Evolutionary conservation across 2,888 invertebrate species (phyloP).

Genomic region (Acleris literana): DNA sequence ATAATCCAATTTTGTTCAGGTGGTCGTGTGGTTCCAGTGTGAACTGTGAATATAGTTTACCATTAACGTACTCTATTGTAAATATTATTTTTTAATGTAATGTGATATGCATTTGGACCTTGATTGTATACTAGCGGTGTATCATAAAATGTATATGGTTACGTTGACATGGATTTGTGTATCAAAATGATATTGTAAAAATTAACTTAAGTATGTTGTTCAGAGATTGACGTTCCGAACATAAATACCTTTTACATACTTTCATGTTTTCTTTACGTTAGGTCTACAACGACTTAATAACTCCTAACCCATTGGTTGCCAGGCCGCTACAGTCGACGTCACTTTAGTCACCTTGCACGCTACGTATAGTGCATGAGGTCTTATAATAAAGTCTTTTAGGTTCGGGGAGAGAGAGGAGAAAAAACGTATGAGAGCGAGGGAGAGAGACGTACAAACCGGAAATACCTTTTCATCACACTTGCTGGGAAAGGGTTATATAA

Average conservation of each 20-base stretch:
- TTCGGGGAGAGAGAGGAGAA: too few relatives aligned
- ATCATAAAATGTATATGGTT: slow-evolving; percentile 78
- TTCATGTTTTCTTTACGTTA: slow-evolving; percentile 36
- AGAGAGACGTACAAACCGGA: too few relatives aligned
- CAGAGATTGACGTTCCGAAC: slow-evolving; percentile 78
- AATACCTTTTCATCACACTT: too few relatives aligned
- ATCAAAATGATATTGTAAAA: slow-evolving; percentile 79
- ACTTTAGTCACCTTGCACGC: too few relatives aligned
- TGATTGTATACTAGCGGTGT: slow-evolving; percentile 69
- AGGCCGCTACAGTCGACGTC: too few relatives aligned
- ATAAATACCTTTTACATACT: slow-evolving; percentile 80
- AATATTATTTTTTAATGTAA: slow-evolving; percentile 69
- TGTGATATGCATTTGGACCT: slow-evolving; percentile 78
- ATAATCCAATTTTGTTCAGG: slow-evolving; percentile 69
- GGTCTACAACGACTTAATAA: background rate
- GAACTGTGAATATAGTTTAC: slow-evolving; percentile 56
- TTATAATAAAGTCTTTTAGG: too few relatives aligned
- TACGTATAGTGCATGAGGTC: too few relatives aligned
- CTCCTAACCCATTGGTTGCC: too few relatives aligned
- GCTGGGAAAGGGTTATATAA: too few relatives aligned
- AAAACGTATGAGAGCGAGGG: too few relatives aligned
- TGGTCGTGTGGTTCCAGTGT: slow-evolving; percentile 69
- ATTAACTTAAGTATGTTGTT: slow-evolving; percentile 77
- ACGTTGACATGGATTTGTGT: slow-evolving; percentile 78
- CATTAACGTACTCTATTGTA: slow-evolving; percentile 64